Conservation (phyloP, 1,140 invertebrate genomes). For the Limonius californicus region DNA sequence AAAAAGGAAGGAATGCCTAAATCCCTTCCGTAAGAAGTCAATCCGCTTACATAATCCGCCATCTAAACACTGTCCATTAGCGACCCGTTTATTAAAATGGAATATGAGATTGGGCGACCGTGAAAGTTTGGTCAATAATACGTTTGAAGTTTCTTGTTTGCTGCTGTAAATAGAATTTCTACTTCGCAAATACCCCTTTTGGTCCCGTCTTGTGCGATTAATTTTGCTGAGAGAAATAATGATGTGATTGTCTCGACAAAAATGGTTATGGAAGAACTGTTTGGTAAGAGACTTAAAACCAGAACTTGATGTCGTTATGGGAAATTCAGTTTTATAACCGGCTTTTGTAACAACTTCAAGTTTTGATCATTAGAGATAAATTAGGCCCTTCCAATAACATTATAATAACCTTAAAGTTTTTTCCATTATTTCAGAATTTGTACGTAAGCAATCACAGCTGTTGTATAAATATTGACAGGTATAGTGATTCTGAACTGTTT, state of each 20-base stretch:
- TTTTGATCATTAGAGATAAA: no score
- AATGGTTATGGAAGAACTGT: not conserved
- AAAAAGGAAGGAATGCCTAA: not conserved
- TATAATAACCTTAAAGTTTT: no score
- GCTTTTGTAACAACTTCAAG: no score
- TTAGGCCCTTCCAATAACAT: no score
- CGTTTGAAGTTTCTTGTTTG: slow-evolving; percentile 7
- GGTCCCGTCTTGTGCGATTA: not conserved
- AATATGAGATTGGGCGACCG: slow-evolving; percentile 11
- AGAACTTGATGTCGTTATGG: no score
- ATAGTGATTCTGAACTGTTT: no score
- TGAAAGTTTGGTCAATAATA: slow-evolving; percentile 24
- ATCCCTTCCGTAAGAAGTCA: not conserved
- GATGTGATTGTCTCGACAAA: not conserved
- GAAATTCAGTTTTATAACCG: no score
- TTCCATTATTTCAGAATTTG: no score
- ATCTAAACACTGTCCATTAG: not conserved
- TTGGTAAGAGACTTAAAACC: no score
- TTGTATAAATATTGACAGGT: no score
- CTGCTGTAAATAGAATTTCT: slow-evolving; percentile 16
- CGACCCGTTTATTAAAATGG: not conserved
- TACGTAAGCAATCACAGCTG: no score
- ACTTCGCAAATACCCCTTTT: not conserved
- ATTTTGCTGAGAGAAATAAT: not conserved
- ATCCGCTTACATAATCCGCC: slow-evolving; percentile 7